Percentiles rank a stretch among this genome's conserved stretches.
phyloP scores from a whole-genome alignment of 2,888 invertebrate species.

The Corbicula japonica region DNA sequence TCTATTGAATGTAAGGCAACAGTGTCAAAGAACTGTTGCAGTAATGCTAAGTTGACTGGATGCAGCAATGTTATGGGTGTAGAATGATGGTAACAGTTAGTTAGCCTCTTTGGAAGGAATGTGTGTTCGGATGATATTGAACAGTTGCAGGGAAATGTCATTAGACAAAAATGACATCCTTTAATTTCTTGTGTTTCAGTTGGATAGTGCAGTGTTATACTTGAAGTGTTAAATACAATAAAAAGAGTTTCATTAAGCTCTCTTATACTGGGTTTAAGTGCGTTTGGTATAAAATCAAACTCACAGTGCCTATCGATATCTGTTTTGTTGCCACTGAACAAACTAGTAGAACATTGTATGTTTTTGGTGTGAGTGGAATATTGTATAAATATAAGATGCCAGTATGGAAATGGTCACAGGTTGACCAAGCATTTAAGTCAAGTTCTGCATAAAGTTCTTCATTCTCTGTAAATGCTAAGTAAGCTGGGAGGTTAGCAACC shows the following conservation, averaged over 20 bases:
- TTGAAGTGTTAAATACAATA: slow-evolving; percentile 20
- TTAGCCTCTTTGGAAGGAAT: neutral
- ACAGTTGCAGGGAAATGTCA: slow-evolving; percentile 20
- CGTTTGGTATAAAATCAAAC: slow-evolving; percentile 16
- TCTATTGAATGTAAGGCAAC: neutral
- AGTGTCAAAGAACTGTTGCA: neutral
- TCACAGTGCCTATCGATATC: slow-evolving; percentile 3
- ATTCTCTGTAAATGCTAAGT: neutral
- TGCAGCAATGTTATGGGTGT: neutral
- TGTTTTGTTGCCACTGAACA: slow-evolving; percentile 1
- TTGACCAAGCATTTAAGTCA: neutral
- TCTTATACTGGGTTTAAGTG: neutral
- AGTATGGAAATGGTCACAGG: neutral
- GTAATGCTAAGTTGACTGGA: slow-evolving; percentile 1
- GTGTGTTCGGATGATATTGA: neutral
- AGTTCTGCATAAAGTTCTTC: neutral
- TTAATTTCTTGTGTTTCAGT: neutral
- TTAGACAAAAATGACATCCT: slow-evolving; percentile 17
- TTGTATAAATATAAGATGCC: neutral
- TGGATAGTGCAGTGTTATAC: slow-evolving; percentile 7
- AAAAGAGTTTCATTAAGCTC: slow-evolving; percentile 24
- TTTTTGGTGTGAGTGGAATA: neutral
- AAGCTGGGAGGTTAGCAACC: neutral
- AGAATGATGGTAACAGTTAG: slow-evolving; percentile 7
- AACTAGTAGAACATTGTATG: neutral